phyloP scores from a whole-genome alignment of 2,113 vertebrate species.

The Poecilia latipinna region DNA sequence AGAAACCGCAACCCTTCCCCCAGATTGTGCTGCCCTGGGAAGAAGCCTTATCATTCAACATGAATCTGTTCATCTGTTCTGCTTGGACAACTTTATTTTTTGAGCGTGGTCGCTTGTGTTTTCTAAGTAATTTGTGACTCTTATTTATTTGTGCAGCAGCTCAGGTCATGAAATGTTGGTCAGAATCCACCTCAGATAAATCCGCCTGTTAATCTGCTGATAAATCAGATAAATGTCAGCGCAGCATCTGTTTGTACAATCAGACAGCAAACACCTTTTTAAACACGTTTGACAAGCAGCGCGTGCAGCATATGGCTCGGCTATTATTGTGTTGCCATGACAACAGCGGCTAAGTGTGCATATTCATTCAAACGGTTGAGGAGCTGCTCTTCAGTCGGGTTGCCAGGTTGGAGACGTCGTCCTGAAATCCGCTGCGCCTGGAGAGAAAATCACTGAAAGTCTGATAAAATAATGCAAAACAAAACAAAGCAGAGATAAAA shows the following conservation, averaged over 20 bases:
- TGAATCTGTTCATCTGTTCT: neutral
- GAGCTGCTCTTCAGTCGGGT: neutral
- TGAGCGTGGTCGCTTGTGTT: neutral
- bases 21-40: neutral
- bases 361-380: neutral
- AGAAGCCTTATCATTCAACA: neutral
- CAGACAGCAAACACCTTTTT: neutral
- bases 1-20: neutral
- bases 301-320: neutral
- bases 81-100: neutral
- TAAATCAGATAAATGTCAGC: neutral
- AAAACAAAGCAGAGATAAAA: neutral
- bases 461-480: too few species aligned
- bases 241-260: neutral
- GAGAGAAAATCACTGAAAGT: too few species aligned
- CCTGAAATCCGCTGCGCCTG: neutral
- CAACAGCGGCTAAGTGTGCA: neutral
- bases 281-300: neutral
- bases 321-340: slow-evolving; percentile 9
- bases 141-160: neutral
- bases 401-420: neutral
- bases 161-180: neutral
- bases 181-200: neutral
- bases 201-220: neutral
- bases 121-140: neutral